These are phyloP conservation scores for Catharus fuscescens DNA, from an alignment of 2,113 vertebrate species.

Conservation along the genomic window DNA sequence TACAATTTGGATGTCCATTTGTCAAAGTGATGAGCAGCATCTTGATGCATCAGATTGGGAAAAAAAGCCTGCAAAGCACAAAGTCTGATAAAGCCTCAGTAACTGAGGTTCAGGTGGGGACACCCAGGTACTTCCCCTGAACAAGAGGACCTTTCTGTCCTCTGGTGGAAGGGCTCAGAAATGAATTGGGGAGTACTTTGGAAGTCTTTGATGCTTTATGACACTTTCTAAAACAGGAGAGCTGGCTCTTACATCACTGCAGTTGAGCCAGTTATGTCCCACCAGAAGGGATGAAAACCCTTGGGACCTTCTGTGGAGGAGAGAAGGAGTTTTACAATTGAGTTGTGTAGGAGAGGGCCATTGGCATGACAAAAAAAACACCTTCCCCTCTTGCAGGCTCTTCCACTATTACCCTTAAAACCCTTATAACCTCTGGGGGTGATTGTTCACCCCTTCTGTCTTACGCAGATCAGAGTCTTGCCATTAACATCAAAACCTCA, in stretches of 20 bases:
- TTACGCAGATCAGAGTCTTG: neutral
- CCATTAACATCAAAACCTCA: neutral
- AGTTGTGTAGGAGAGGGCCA: neutral
- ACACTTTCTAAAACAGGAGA: neutral
- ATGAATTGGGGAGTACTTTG: neutral
- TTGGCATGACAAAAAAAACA: neutral
- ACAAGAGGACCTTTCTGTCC: neutral
- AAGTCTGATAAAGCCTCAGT: neutral
- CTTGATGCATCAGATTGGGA: neutral
- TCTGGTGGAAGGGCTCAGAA: neutral
- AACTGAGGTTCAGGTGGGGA: neutral
- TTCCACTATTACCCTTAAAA: neutral
- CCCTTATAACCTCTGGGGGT: neutral
- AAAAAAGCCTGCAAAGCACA: neutral
- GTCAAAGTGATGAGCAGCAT: neutral
- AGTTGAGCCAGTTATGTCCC: neutral
- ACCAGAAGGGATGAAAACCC: neutral
- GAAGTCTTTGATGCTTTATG: neutral
- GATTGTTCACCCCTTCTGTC: neutral
- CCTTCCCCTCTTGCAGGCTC: neutral
- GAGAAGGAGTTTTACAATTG: neutral
- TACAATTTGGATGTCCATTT: neutral
- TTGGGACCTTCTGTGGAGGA: neutral
- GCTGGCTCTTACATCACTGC: neutral
- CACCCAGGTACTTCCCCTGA: neutral